Percentiles rank a stretch among this genome's conserved stretches.
Evolutionary conservation across 2,113 vertebrate genomes (phyloP).

Genomic region (Piliocolobus tephrosceles): DNA sequence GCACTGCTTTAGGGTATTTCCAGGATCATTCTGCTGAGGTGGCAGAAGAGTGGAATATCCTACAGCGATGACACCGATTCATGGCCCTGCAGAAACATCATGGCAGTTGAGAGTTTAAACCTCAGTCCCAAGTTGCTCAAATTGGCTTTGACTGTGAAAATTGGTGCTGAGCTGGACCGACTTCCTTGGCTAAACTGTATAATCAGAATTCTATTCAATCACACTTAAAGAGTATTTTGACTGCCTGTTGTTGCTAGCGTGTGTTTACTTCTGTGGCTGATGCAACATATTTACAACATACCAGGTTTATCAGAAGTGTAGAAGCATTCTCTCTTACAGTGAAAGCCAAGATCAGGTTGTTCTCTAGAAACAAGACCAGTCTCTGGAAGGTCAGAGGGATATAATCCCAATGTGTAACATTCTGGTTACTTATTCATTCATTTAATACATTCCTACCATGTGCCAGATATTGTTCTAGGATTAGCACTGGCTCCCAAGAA

Average conservation of each 20-base stretch:
- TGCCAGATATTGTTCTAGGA: neutral
- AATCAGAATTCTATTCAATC: neutral
- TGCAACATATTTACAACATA: neutral
- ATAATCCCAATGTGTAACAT: neutral
- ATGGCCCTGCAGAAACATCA: neutral
- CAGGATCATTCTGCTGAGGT: neutral
- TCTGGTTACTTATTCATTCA: neutral
- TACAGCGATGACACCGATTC: neutral
- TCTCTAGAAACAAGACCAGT: neutral
- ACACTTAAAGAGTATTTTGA: neutral
- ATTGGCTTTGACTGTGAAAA: conserved; percentile 22
- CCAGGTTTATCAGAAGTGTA: neutral
- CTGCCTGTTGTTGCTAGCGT: neutral
- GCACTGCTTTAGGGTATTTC: neutral
- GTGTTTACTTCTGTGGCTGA: neutral
- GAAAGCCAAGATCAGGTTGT: neutral
- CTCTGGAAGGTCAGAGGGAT: neutral
- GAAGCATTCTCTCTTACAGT: neutral
- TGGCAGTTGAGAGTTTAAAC: neutral
- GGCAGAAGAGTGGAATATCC: neutral
- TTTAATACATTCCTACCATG: neutral
- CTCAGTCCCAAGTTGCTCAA: neutral
- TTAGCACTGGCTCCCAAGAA: neutral
- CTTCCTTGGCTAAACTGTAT: neutral
- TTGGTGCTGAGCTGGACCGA: neutral